Conservation (phyloP, 2,797 vertebrate genomes). For the Rhabdophis nuchalis region DNA sequence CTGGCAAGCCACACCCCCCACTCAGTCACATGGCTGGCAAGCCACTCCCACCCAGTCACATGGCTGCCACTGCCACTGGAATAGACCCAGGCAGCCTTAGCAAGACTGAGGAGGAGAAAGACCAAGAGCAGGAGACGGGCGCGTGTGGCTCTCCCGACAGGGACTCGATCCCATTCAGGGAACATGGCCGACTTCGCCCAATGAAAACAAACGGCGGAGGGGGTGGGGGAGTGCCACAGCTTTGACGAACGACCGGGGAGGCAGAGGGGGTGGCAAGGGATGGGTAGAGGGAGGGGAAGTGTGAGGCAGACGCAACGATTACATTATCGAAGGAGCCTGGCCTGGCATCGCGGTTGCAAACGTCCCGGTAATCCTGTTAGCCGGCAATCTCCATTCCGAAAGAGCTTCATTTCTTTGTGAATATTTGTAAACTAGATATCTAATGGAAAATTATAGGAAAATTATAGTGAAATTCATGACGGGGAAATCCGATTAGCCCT, state of each 20-base stretch:
- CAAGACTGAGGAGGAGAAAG: too few relatives aligned
- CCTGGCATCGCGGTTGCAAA: constrained; percentile 74
- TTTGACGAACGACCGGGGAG: background rate
- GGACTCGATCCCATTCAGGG: too few relatives aligned
- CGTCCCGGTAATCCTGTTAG: constrained; percentile 96
- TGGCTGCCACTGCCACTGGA: too few relatives aligned
- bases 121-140: too few relatives aligned
- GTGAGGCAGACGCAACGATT: constrained; percentile 72
- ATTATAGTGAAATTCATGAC: constrained; percentile 99
- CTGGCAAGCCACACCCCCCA: too few relatives aligned
- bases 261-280: constrained; percentile 15
- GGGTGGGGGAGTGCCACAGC: background rate
- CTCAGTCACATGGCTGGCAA: too few relatives aligned
- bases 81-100: background rate
- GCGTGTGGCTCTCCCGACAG: too few relatives aligned
- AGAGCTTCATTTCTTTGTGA: constrained; percentile 93
- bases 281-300: constrained; percentile 50
- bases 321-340: constrained; percentile 72
- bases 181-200: background rate
- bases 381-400: constrained; percentile 99
- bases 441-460: constrained; percentile 99
- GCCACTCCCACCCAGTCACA: too few relatives aligned
- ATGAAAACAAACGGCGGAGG: background rate
- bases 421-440: constrained; percentile 99
- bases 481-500: constrained; percentile 99